Conservation (phyloP, 2,797 vertebrate genomes). For the Taeniopygia guttata region DNA sequence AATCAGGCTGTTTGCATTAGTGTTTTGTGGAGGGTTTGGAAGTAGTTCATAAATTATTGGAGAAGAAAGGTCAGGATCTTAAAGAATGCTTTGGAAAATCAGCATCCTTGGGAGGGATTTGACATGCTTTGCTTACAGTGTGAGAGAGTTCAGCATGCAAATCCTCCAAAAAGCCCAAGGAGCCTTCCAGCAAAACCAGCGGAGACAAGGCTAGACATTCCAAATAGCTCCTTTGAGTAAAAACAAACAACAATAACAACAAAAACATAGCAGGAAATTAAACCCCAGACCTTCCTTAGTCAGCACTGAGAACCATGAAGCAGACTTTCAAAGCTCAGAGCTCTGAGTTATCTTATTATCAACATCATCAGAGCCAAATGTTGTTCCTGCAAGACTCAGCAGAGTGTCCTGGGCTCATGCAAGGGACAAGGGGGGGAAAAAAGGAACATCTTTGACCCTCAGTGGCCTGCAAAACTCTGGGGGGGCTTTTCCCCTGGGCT, state of each 20-base stretch:
- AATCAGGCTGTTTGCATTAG: neutral
- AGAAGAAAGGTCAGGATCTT: conserved; percentile 41
- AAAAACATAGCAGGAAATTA: conserved; percentile 18
- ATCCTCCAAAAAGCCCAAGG: neutral
- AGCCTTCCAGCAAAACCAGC: conserved; percentile 16
- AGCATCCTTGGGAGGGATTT: conserved; percentile 24
- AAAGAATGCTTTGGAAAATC: conserved; percentile 41
- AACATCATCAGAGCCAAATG: neutral
- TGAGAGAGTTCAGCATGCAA: neutral
- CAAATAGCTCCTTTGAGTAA: conserved; percentile 22
- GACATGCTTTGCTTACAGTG: neutral
- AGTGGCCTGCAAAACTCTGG: neutral
- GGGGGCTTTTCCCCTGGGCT: neutral
- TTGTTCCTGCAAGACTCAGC: neutral
- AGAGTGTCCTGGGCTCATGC: accelerated
- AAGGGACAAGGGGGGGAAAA: neutral
- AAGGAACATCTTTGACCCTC: neutral
- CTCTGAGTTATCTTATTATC: neutral
- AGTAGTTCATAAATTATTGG: conserved; percentile 12
- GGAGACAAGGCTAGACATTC: neutral
- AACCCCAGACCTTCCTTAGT: conserved; percentile 7
- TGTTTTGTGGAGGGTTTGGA: neutral
- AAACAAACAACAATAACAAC: conserved; percentile 30
- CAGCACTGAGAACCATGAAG: neutral
- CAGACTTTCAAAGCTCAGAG: neutral